Conservation (phyloP, 1,140 invertebrate genomes). For the Fopius arisanus region DNA sequence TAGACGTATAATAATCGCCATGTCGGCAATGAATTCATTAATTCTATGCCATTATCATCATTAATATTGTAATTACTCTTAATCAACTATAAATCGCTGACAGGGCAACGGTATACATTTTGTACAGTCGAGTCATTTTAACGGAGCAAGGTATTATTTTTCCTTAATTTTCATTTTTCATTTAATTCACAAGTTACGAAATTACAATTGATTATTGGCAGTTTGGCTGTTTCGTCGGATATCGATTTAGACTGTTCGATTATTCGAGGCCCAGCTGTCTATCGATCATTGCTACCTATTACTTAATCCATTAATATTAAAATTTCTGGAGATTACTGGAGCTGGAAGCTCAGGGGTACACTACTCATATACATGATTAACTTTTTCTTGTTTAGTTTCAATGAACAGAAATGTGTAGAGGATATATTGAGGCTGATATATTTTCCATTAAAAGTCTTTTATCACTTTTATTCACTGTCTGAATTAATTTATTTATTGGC, state of each 20-base stretch:
- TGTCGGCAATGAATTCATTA: slow-evolving; percentile 1
- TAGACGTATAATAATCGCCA: slow-evolving; percentile 12
- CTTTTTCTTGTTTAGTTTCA: neutral
- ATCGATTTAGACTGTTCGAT: slow-evolving; percentile 30
- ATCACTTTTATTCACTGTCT: neutral
- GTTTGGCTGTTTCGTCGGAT: slow-evolving; percentile 34
- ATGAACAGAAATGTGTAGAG: neutral
- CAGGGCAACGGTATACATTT: slow-evolving; percentile 23
- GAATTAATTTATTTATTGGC: slow-evolving; percentile 52
- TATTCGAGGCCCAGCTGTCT: slow-evolving; percentile 33
- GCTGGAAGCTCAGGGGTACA: neutral
- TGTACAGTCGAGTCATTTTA: slow-evolving; percentile 18
- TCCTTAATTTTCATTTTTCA: slow-evolving; percentile 11
- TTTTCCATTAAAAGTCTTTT: neutral
- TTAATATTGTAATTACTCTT: neutral
- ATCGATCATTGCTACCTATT: neutral
- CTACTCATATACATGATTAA: neutral
- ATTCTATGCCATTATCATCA: neutral
- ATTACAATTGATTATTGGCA: slow-evolving; percentile 35
- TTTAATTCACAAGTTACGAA: slow-evolving; percentile 11
- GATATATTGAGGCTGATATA: neutral
- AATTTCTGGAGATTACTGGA: neutral
- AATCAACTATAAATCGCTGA: slow-evolving; percentile 12
- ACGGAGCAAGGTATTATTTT: neutral
- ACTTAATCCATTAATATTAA: neutral